Evolutionary conservation across 2,113 vertebrate species (phyloP).

Genomic region (Oryzias celebensis): DNA sequence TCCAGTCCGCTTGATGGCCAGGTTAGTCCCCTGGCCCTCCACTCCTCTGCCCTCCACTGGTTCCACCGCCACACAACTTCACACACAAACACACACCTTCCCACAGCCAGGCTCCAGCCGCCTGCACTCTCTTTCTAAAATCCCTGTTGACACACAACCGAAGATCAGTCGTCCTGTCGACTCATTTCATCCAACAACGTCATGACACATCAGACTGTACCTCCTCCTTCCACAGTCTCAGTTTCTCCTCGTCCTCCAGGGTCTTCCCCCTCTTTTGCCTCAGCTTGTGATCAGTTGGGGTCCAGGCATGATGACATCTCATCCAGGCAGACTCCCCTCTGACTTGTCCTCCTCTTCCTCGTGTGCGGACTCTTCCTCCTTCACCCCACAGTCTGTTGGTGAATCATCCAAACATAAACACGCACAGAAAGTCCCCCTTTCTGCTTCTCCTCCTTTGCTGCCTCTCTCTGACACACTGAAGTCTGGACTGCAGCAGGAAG

Average conservation of each 20-base stretch:
- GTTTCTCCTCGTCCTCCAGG: constrained; percentile 23
- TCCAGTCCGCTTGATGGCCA: constrained; percentile 75
- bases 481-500: constrained; percentile 61
- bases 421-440: constrained; percentile 57
- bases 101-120: not conserved
- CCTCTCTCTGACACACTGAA: constrained; percentile 59
- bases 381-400: constrained; percentile 55
- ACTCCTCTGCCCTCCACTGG: constrained; percentile 71
- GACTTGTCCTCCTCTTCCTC: constrained; percentile 36
- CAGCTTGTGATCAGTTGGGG: constrained; percentile 66
- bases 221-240: constrained; percentile 37
- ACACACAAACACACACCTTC: constrained; percentile 28
- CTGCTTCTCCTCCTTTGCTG: constrained; percentile 50
- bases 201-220: constrained; percentile 47
- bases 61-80: constrained; percentile 36
- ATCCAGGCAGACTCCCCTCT: constrained; percentile 57
- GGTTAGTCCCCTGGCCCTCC: constrained; percentile 73
- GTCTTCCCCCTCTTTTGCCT: constrained; percentile 28
- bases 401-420: constrained; percentile 71
- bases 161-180: constrained; percentile 36
- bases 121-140: constrained; percentile 34
- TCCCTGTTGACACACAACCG: constrained; percentile 54
- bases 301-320: constrained; percentile 65
- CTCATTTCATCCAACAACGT: constrained; percentile 48
- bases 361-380: constrained; percentile 29